Base-by-base conservation (phyloP, 2,888 invertebrate species). In the Drosophila suboccidentalis region DNA sequence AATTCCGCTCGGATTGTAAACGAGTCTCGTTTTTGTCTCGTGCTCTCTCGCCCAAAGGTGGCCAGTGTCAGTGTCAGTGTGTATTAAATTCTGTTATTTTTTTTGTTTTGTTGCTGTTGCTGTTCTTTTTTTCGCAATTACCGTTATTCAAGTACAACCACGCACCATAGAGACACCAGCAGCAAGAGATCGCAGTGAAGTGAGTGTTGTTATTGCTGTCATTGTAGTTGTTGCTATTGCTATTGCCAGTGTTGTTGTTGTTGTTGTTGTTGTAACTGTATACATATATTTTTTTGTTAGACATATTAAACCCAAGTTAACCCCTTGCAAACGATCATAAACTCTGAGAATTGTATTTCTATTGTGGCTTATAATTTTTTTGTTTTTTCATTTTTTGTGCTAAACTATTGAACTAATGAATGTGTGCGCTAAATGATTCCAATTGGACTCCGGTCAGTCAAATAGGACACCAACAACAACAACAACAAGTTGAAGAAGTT, bases 121-220 rank as follows among this genome's bases (percentile, higher is more conserved):
- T 62, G 62, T 66, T 74, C 57, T 54, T 78, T 51, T 69, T 75
- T 84, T 71, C 57, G 71, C 78, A 73, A 72, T 79, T 79, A 76
- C 83, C 87, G 88, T 87, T 83, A 85, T 65, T 58, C 57, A 75
- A 64, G 63, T 67, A 62, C 62, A 64, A 67, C 39, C 46, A 61
- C 39, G 43, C 26, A 61, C 22, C 41, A 50, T 38, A 59, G 39
- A 74, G 39, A 74, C 26, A 75, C 67, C 38, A 32, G 34, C 50
- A 78, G 46, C 36, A 57, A 51, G 46, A 58, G 57, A 66, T 69
- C 63, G 51, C 70, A 83, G 89, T 89, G 84, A 87, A 89, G 87
- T 89, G 84, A 84, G 83, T 87, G 89, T 74, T 70, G 53, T 75
- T 78, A 44, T 64, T 64, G 39, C 54, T 71, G 41, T 62, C n/a